Conservation (phyloP, 2,113 vertebrate genomes). For the Aegotheles bennettii region DNA sequence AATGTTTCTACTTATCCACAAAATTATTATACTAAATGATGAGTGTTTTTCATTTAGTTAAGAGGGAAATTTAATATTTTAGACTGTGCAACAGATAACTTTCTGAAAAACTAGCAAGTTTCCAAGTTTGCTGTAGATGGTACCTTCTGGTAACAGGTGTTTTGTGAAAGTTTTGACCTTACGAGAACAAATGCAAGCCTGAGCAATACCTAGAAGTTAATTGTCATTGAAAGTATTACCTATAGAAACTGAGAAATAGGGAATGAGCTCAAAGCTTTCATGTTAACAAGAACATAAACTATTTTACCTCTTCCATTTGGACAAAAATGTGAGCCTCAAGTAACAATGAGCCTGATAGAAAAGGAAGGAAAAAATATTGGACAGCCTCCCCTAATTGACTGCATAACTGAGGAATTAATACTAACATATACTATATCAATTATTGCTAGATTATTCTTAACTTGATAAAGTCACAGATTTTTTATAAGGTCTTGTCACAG, state of each 20-base stretch:
- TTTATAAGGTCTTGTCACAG: not conserved
- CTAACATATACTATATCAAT: not conserved
- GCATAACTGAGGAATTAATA: not conserved
- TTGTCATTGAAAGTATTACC: not conserved
- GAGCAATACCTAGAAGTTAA: not conserved
- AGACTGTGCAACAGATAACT: not conserved
- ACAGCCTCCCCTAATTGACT: rapidly evolving
- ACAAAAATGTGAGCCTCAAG: no score
- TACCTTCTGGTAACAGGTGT: slow-evolving; percentile 2
- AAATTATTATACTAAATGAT: slow-evolving; percentile 32
- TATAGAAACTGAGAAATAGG: not conserved
- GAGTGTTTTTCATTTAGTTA: not conserved
- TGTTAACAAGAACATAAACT: not conserved
- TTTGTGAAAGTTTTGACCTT: not conserved
- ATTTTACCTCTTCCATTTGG: not conserved
- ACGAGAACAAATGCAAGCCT: not conserved
- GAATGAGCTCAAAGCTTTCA: not conserved
- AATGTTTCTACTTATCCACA: slow-evolving; percentile 30
- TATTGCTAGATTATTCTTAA: not conserved
- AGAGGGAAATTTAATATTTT: slow-evolving; percentile 13
- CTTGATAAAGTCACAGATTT: not conserved
- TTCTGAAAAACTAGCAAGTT: not conserved
- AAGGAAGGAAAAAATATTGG: not conserved
- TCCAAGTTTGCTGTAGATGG: not conserved
- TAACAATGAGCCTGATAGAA: not conserved